phyloP scores from a whole-genome alignment of 2,113 vertebrate genomes.

The Tupaia chinensis region DNA sequence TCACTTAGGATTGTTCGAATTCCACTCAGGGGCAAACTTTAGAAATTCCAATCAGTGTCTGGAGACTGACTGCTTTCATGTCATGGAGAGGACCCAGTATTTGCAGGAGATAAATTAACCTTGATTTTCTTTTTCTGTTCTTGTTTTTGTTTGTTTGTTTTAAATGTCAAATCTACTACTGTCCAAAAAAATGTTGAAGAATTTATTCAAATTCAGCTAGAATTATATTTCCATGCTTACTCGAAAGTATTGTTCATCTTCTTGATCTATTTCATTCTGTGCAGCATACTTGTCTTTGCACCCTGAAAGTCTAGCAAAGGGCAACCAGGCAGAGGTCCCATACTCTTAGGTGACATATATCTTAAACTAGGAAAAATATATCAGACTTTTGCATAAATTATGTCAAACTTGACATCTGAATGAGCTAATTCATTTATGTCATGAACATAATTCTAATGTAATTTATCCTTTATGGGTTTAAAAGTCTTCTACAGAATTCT shows the following conservation, averaged over 20 bases:
- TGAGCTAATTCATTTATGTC: slow-evolving; percentile 36
- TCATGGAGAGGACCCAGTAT: not conserved
- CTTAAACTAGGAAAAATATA: not conserved
- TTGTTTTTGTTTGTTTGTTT: no score
- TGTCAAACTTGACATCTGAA: not conserved
- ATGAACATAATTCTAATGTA: not conserved
- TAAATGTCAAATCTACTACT: no score
- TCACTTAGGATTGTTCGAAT: not conserved
- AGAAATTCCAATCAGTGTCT: not conserved
- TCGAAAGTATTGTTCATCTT: not conserved
- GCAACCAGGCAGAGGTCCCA: not conserved
- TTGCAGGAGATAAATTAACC: slow-evolving; percentile 24
- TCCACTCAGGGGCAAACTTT: not conserved
- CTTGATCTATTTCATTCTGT: not conserved
- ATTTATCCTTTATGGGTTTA: slow-evolving; percentile 7
- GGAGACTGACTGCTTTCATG: not conserved
- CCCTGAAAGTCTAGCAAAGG: not conserved
- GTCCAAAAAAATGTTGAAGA: not conserved
- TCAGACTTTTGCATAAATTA: slow-evolving; percentile 54
- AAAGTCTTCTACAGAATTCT: not conserved
- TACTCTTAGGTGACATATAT: not conserved
- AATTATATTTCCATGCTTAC: not conserved
- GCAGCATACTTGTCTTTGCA: not conserved
- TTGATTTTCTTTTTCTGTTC: not conserved
- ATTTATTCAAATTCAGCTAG: not conserved